Evolutionary conservation across 2,113 vertebrate species (phyloP).

Genomic region (Phainopepla nitens): DNA sequence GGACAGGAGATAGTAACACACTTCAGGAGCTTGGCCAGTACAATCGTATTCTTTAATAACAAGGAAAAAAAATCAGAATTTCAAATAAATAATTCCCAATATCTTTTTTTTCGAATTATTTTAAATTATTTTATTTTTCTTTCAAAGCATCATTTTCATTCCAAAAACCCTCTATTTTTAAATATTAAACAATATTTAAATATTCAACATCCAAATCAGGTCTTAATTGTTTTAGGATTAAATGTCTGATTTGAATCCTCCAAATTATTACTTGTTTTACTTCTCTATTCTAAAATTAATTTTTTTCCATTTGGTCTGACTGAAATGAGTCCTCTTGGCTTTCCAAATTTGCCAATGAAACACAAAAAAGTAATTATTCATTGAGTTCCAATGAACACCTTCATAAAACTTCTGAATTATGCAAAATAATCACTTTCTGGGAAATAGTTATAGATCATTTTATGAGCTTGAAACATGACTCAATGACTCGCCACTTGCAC

Average conservation of each 20-base stretch:
- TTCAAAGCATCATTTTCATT: neutral
- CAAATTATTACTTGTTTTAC: neutral
- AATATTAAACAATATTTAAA: neutral
- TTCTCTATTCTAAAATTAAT: neutral
- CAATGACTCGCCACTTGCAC: conserved; percentile 8
- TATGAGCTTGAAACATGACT: conserved; percentile 44
- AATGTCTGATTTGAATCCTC: neutral
- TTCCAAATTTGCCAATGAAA: conserved; percentile 24
- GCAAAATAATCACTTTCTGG: conserved; percentile 59
- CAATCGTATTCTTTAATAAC: neutral
- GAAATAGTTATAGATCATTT: conserved; percentile 50
- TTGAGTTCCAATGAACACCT: conserved; percentile 29
- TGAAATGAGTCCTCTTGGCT: conserved; percentile 31
- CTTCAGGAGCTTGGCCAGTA: neutral
- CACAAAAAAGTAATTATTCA: conserved; percentile 17
- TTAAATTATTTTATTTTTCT: neutral
- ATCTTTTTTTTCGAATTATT: neutral
- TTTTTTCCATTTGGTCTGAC: neutral
- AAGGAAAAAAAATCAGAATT: neutral
- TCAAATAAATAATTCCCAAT: neutral
- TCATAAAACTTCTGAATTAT: conserved; percentile 48
- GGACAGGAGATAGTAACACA: neutral
- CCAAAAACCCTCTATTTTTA: neutral
- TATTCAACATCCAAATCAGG: neutral
- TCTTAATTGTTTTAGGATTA: neutral